Evolutionary conservation across 2,888 invertebrate species (phyloP), one percentile per base, ranked within the genome.

Genomic region (Mythimna pallens): DNA sequence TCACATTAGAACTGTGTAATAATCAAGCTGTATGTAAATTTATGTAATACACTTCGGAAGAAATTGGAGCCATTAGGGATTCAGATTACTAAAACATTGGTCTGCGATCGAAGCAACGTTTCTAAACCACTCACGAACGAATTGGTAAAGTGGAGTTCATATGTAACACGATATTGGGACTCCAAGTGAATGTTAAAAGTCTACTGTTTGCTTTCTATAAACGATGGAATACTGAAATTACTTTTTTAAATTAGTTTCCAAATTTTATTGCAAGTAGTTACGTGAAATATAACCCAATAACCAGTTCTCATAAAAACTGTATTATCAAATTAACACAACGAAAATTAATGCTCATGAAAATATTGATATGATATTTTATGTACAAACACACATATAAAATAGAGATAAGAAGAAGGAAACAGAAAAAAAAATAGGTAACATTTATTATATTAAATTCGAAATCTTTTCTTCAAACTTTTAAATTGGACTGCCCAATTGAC

Each of bases 21-120:
- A 80, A 78, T 80, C 71, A 67, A 75, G 65, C 69, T 82, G 71
- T 82, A 86, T 86, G 87, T 82, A 87, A 86, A 87, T 87, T 84
- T 82, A 81, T 79, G 81, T 84, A 82, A 82, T 83, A 85, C 76
- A 84, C 78, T 74, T 81, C 65, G 62, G 61, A 79, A 78, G 70
- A 80, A 81, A 83, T 85, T 68, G 78, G 30, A 73, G 71, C 69
- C 78, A 78, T 84, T 84, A 84, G 69, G 67, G 69, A 76, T 70
- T 81, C 78, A 72, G 81, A 83, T 83, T 78, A 83, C 83, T 70
- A 78, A 83, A 81, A 81, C 81, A 83, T 69, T 81, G 72, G 71
- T 58, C 75, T 64, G 61, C 81, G 65, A 79, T 83, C 47, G 47
- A 30, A 57, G 57, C 71, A 57, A 55, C 75, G 75, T 72, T 83